Percentiles rank a stretch among this genome's conserved stretches.
These are phyloP conservation scores for Girardinus metallicus DNA, from an alignment of 2,797 vertebrate genomes.

Conservation along the genomic window DNA sequence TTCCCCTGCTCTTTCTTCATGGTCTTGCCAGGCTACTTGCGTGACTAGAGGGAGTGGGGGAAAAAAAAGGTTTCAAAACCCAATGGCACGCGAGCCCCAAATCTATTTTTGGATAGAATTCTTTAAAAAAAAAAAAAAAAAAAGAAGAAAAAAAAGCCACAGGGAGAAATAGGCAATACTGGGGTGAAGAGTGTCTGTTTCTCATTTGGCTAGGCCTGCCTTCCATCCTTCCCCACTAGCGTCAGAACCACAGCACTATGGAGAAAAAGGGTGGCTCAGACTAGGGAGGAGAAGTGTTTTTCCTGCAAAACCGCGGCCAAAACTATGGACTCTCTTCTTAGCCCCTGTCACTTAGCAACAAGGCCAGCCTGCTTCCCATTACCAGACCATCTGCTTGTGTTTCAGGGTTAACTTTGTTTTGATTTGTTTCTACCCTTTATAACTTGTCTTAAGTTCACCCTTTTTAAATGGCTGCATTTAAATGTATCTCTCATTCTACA, in stretches of 20 bases:
- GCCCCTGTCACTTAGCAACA: constrained; percentile 83
- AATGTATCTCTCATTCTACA: constrained; percentile 55
- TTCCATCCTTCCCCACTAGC: constrained; percentile 79
- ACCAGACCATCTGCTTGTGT: constrained; percentile 77
- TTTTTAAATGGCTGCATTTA: constrained; percentile 69
- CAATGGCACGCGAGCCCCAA: constrained; percentile 84
- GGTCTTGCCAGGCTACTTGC: constrained; percentile 84
- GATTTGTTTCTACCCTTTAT: constrained; percentile 70
- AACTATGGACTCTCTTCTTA: constrained; percentile 76
- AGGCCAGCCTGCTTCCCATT: constrained; percentile 80
- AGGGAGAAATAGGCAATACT: constrained; percentile 81
- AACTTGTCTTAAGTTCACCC: constrained; percentile 58
- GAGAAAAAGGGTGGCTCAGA: constrained; percentile 71
- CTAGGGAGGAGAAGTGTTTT: constrained; percentile 78
- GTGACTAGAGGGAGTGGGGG: constrained; percentile 82
- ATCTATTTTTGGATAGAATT: constrained; percentile 85
- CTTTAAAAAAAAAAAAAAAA: constrained; percentile 68
- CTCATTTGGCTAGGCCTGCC: constrained; percentile 83
- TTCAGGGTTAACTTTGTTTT: constrained; percentile 77
- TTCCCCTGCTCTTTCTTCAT: constrained; percentile 66
- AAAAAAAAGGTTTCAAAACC: constrained; percentile 82
- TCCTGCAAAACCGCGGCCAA: constrained; percentile 76
- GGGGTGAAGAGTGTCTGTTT: constrained; percentile 85
- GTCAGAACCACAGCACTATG: constrained; percentile 75
- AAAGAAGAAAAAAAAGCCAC: constrained; percentile 76